Evolutionary conservation across 2,113 vertebrate genomes (phyloP).

Genomic region (Dicentrarchus labrax): DNA sequence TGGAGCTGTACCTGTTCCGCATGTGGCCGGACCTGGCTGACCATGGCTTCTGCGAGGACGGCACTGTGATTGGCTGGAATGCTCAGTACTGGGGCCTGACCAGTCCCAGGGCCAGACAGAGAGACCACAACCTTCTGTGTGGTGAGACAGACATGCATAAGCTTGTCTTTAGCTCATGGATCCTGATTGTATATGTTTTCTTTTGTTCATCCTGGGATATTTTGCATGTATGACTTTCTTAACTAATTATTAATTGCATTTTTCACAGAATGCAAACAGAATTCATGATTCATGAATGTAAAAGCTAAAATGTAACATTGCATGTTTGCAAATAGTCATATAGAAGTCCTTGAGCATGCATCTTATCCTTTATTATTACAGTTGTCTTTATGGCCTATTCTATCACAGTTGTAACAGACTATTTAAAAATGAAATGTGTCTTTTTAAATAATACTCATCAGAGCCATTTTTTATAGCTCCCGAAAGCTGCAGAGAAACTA

Average conservation of each 20-base stretch:
- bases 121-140: slow-evolving; percentile 72
- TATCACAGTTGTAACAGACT: not conserved
- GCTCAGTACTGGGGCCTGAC: slow-evolving; percentile 75
- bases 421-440: not conserved
- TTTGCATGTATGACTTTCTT: slow-evolving; percentile 4
- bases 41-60: slow-evolving; percentile 80
- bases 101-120: slow-evolving; percentile 57
- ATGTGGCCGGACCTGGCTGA: slow-evolving; percentile 75
- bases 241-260: slow-evolving; percentile 7
- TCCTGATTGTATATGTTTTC: not conserved
- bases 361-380: too few relatives aligned
- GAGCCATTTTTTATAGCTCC: not conserved
- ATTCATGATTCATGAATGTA: slow-evolving; percentile 10
- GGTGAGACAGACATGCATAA: slow-evolving; percentile 64
- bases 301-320: not conserved
- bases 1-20: slow-evolving; percentile 85
- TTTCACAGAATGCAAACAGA: not conserved
- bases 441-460: not conserved
- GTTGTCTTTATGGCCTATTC: not conserved
- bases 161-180: not conserved
- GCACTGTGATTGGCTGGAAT: slow-evolving; percentile 81
- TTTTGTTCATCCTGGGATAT: not conserved
- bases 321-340: not conserved
- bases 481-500: not conserved
- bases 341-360: not conserved